Evolutionary conservation across 2,797 vertebrate genomes (phyloP).

Genomic region (Coregonus sp.): DNA sequence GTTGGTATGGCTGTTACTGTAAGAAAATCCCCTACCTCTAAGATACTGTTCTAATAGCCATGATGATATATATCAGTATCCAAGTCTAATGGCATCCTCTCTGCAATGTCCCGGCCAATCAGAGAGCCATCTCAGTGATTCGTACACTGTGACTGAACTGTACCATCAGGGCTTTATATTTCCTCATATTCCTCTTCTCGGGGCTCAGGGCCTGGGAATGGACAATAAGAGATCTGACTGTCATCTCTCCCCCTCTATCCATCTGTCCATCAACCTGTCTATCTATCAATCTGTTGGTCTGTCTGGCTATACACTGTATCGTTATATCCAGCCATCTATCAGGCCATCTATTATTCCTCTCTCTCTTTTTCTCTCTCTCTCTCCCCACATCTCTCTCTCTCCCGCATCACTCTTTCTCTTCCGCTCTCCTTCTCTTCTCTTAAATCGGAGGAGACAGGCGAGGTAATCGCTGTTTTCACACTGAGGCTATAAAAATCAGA

Average conservation of each 20-base stretch:
- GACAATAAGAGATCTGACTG: neutral
- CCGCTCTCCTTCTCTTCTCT: constrained; percentile 43
- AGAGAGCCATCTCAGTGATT: constrained; percentile 36
- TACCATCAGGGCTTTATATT: constrained; percentile 22
- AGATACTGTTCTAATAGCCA: neutral
- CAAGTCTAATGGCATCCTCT: neutral
- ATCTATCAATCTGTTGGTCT: neutral
- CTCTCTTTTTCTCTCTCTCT: constrained; percentile 35
- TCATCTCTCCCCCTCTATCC: neutral
- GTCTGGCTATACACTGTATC: neutral
- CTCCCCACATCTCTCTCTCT: constrained; percentile 13
- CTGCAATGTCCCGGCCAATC: constrained; percentile 32
- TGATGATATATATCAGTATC: neutral
- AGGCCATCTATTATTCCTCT: neutral
- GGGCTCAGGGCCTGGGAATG: constrained; percentile 2
- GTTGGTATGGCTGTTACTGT: neutral
- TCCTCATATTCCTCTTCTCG: constrained; percentile 14
- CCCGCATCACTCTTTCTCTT: constrained; percentile 21
- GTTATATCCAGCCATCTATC: neutral
- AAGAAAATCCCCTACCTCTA: neutral
- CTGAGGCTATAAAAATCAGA: constrained; percentile 64
- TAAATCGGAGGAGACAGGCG: constrained; percentile 52
- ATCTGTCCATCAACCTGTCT: neutral
- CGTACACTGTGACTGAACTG: constrained; percentile 38
- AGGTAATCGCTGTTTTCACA: constrained; percentile 59